These are phyloP conservation scores for Himalopsyche anomala DNA, from an alignment of 2,888 invertebrate species.

Conservation along the genomic window DNA sequence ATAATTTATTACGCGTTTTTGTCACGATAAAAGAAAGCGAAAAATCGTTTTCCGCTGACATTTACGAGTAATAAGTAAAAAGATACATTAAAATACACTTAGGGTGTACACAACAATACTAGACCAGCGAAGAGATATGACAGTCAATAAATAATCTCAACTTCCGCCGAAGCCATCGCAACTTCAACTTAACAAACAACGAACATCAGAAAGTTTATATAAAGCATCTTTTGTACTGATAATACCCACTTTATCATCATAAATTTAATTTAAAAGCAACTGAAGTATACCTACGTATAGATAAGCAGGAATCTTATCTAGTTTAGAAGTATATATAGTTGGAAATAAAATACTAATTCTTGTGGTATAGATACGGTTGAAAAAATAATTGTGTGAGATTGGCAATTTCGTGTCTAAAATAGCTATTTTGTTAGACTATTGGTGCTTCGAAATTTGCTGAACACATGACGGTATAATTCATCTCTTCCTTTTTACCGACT, in stretches of 20 bases:
- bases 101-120: background rate
- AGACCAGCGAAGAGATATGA: background rate
- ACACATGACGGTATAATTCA: too few relatives aligned
- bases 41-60: background rate
- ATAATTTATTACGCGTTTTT: slow-evolving; percentile 7
- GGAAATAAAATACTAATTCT: background rate
- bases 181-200: background rate
- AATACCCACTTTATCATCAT: slow-evolving; percentile 1
- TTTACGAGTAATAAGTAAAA: background rate
- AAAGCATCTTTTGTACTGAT: background rate
- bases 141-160: background rate
- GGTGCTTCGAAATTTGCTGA: too few relatives aligned
- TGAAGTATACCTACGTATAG: background rate
- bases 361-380: background rate
- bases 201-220: background rate
- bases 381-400: background rate
- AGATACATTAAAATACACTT: slow-evolving; percentile 12
- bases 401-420: too few relatives aligned
- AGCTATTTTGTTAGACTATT: too few relatives aligned
- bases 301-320: background rate
- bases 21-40: background rate
- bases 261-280: background rate
- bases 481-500: too few relatives aligned
- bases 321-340: background rate
- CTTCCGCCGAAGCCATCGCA: background rate